Base-by-base conservation (phyloP, 2,113 vertebrate genomes). In the Mormyrus iriodes region DNA sequence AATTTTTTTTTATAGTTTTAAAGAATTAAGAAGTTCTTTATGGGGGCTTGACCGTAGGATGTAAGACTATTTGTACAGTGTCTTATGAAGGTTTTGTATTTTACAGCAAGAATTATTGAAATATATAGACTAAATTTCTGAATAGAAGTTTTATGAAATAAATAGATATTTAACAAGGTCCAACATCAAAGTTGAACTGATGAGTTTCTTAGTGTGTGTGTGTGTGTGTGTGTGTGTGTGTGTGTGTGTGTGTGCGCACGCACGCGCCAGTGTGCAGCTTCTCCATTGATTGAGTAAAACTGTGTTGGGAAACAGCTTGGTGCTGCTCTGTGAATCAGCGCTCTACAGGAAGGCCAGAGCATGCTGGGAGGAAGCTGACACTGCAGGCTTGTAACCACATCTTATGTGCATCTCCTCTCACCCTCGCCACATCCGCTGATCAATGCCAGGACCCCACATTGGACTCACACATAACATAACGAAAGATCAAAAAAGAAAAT, bases 321-420 rank as follows among this genome's bases (percentile, higher is more conserved):
- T 69, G 27, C 46, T 84, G 73, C 93, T 94, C 95, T 95, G 93
- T 96, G 94, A 96, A 96, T 95, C 94, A 95, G 93, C 93, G 92
- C 93, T 93, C 88, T 90, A 87, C 89, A 88, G 87, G 90, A 91
- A 92, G 51, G 82, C 84, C 88, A 92, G 92, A 93, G 94, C 93
- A 92, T 93, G 91, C 91, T 92, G 95, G 91, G 91, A 96, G 95
- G 95, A 95, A 95, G 94, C 93, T 92, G 87, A 82, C 93, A 92
- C 94, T 93, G 94, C 93, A 92, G 94, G 92, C 93, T 94, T 94
- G 92, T 93, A 95, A 95, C 95, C 95, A 96, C 95, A 95, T 93
- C 92, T 93, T 91, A 92, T 88, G 82, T 79, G 73, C 94, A 90
- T 90, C 89, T 91, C 89, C 89, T 91, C 89, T 93, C 90, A 91